Evolutionary conservation across 2,113 vertebrate genomes (phyloP).

Genomic region (Recurvirostra avosetta): DNA sequence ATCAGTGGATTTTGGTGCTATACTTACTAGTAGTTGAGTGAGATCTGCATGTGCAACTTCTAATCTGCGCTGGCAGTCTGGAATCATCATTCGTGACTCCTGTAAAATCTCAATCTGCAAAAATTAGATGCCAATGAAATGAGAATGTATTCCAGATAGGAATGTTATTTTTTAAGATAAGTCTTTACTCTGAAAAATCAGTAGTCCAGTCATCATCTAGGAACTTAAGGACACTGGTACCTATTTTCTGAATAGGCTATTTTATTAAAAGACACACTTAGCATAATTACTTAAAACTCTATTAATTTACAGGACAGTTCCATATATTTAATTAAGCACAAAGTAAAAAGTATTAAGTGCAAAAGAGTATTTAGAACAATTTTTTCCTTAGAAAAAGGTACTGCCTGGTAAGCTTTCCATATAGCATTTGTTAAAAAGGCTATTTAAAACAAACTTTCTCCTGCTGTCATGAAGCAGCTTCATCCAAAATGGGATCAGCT

Average conservation of each 20-base stretch:
- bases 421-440: too few species aligned
- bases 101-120: slow-evolving; percentile 89
- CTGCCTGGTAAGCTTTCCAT: too few species aligned
- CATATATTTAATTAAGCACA: background rate
- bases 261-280: background rate
- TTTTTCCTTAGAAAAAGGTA: too few species aligned
- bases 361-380: too few species aligned
- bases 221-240: background rate
- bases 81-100: slow-evolving; percentile 96
- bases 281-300: slow-evolving; percentile 20
- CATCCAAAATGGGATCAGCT: too few species aligned
- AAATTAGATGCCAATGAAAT: background rate
- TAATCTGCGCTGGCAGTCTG: slow-evolving; percentile 91
- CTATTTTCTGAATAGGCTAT: background rate
- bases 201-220: background rate
- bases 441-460: too few species aligned
- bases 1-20: background rate
- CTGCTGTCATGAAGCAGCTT: too few species aligned
- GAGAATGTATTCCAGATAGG: background rate
- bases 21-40: slow-evolving; percentile 83
- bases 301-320: background rate
- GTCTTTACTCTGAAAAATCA: background rate
- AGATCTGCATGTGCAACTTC: slow-evolving; percentile 85
- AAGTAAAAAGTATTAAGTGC: too few species aligned
- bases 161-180: background rate